Evolutionary conservation across 2,888 invertebrate genomes (phyloP), one percentile per base, ranked within the genome.

Genomic region (Dexiosoma caninum): DNA sequence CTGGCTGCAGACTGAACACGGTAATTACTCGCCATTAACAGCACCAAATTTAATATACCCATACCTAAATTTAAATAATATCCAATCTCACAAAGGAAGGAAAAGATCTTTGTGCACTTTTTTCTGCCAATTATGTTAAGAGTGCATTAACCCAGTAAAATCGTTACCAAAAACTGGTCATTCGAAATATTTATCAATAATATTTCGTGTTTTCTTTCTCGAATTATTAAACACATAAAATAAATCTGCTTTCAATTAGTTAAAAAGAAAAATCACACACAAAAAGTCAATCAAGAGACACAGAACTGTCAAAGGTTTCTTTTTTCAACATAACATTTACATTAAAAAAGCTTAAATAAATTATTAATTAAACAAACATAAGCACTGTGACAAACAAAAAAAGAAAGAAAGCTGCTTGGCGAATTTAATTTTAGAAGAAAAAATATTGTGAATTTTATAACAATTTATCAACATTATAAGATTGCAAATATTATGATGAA

Each of bases 391-490:
- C 9, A n/a, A 44, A 27, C 21, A 40, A 30, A 6, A 14, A 71
- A 71, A n/a, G n/a, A n/a, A 51, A 51, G 59, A 75, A 67, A 67
- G 75, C 59, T 51, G 16, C 21, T 44, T 37, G 2, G 9, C 19
- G 14, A 57, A 37, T 66, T 51, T 40, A 37, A 46, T 57, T 12
- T 59, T 16, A 40, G 1, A 14, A 51, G 14, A 32, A 57, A 70
- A 35, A 21, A 35, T 42, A 46, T 12, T 7, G 14, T 21, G 49
- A 37, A 49, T 19, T 10, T 60, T 35, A 10, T 10, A 32, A 46
- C 40, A 32, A 67, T 75, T 67, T 67, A 75, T 75, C 67, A 67
- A 60, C 35, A 2, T 32, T 16, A 60, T 35, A 19, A 66, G 16
- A 23, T 57, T 14, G 23, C 42, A 59, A 49, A 67, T 30, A 51